Evolutionary conservation across 2,888 invertebrate species (phyloP).

Genomic region (Trypoxylon attenuatum): DNA sequence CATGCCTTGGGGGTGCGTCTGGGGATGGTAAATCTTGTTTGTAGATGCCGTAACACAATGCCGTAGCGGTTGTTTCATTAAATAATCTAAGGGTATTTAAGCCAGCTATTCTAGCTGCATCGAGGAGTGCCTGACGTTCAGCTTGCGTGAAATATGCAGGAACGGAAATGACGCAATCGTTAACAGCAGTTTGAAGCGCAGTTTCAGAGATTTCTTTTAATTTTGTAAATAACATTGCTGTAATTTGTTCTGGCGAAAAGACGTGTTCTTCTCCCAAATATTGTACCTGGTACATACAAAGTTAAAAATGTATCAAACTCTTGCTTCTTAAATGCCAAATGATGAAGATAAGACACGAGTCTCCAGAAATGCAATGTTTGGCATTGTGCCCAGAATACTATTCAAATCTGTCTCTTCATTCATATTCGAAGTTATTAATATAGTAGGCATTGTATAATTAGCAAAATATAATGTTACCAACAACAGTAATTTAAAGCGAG

Average conservation of each 20-base stretch:
- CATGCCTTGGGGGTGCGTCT: slow-evolving; percentile 92
- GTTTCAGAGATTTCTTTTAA: slow-evolving; percentile 92
- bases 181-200: slow-evolving; percentile 92
- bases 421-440: slow-evolving; percentile 9
- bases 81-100: slow-evolving; percentile 95
- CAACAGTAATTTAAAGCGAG: neutral
- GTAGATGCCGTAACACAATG: slow-evolving; percentile 97
- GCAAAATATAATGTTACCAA: neutral
- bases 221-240: slow-evolving; percentile 98
- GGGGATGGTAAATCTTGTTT: slow-evolving; percentile 95
- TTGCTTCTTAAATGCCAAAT: slow-evolving; percentile 36
- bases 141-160: slow-evolving; percentile 97
- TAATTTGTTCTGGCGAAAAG: slow-evolving; percentile 95
- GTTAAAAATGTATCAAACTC: slow-evolving; percentile 14
- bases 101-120: slow-evolving; percentile 94
- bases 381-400: slow-evolving; percentile 47
- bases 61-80: slow-evolving; percentile 98
- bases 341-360: slow-evolving; percentile 58
- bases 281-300: slow-evolving; percentile 76
- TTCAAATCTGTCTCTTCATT: slow-evolving; percentile 20
- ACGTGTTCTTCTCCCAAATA: slow-evolving; percentile 91
- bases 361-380: slow-evolving; percentile 41
- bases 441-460: neutral
- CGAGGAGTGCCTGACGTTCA: slow-evolving; percentile 92
- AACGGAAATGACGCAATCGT: slow-evolving; percentile 95